These are phyloP conservation scores for Baronia brevicornis DNA, from an alignment of 2,888 invertebrate genomes.

Conservation along the genomic window DNA sequence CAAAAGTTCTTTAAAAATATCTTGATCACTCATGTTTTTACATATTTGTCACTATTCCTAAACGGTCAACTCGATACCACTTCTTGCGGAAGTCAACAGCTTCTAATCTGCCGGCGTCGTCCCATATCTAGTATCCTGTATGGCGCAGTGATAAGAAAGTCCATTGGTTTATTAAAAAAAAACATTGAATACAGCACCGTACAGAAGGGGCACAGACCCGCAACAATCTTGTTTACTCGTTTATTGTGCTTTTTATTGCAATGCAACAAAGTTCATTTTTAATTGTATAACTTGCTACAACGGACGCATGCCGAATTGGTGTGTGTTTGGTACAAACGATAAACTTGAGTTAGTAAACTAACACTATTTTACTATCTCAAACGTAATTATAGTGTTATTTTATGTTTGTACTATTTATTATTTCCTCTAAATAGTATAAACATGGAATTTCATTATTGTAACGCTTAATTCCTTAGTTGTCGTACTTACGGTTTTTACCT, in stretches of 20 bases:
- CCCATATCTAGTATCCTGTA: too few species aligned
- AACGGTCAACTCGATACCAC: constrained; percentile 2
- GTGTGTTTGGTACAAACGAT: constrained; percentile 4
- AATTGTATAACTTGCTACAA: constrained; percentile 26
- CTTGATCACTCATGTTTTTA: too few species aligned
- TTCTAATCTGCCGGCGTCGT: not conserved
- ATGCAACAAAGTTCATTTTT: constrained; percentile 46
- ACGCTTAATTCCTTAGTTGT: too few species aligned
- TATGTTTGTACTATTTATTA: not conserved
- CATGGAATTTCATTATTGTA: too few species aligned
- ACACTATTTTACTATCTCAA: too few species aligned
- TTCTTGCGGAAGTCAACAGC: constrained; percentile 9
- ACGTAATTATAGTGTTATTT: not conserved
- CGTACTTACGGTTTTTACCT: too few species aligned
- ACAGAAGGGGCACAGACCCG: constrained; percentile 43
- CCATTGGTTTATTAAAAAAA: constrained; percentile 60
- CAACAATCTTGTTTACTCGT: constrained; percentile 31
- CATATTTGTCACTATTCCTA: too few species aligned
- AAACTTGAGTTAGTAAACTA: not conserved
- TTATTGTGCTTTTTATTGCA: constrained; percentile 33
- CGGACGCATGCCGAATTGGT: constrained; percentile 11
- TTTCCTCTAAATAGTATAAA: too few species aligned
- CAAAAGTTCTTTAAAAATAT: constrained; percentile 14
- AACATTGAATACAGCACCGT: constrained; percentile 28
- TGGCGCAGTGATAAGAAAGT: constrained; percentile 37